A percentile compares a stretch with the other conserved stretches of the same genome.
Evolutionary conservation across 2,113 vertebrate genomes (phyloP).

Genomic region (Garra rufa): DNA sequence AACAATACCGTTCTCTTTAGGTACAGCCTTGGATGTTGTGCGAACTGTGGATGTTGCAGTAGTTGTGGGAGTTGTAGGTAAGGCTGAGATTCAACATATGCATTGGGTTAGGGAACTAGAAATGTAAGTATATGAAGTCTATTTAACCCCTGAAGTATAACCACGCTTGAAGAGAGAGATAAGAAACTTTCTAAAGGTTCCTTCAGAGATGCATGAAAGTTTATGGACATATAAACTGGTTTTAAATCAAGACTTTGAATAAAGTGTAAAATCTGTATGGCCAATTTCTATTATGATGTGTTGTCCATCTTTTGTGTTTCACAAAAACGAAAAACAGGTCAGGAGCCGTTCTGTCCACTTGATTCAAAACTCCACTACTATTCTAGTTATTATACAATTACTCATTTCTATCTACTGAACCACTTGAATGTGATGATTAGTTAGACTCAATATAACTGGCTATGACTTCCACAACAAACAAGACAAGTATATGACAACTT

Average conservation of each 20-base stretch:
- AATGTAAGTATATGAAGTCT: neutral
- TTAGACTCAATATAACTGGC: no score
- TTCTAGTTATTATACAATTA: no score
- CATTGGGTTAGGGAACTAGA: neutral
- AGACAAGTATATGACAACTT: neutral
- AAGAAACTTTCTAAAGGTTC: neutral
- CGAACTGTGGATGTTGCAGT: no score
- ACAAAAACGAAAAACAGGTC: no score
- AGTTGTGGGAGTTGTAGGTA: neutral
- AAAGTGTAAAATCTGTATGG: no score
- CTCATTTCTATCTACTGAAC: no score
- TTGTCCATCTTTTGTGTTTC: no score
- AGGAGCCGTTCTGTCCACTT: no score
- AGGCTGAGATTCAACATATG: neutral
- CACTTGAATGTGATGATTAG: no score
- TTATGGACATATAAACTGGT: neutral
- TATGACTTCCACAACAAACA: neutral
- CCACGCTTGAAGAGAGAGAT: neutral
- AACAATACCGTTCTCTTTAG: neutral
- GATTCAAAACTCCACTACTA: no score
- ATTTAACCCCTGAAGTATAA: neutral
- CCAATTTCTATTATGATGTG: no score
- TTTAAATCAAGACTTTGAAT: no score
- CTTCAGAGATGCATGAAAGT: neutral
- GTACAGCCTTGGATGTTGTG: neutral